Base-by-base conservation (phyloP, 2,888 invertebrate species). In the Microplitis deprimator region DNA sequence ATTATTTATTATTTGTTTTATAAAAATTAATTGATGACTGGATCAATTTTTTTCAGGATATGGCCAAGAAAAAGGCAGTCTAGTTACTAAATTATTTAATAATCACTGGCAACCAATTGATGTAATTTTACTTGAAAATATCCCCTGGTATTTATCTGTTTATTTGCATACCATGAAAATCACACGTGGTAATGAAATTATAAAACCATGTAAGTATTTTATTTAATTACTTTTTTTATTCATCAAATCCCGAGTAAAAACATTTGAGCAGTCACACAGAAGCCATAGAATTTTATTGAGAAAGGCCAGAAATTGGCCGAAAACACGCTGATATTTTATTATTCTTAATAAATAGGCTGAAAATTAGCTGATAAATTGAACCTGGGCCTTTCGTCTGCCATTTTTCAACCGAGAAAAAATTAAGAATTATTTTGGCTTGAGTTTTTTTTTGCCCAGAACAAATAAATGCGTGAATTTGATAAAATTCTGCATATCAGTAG, bases 1-100 rank as follows among this genome's bases (percentile, higher is more conserved):
- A 61, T 61, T 75, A 17, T 50, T 38, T 6, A 39, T 64, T 39
- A 68, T 69, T 74, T 65, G 17, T 29, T 41, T 59, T 40, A 69
- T 17, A 69, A 50, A 16, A 39, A 10, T 29, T 60, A 20, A 50
- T 50, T 62, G 38, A 13, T 65, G 17, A 40, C 59, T 13, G 20
- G 4, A 38, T 68, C 13, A n/a, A 17, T 40, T 8, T 39, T 65
- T 68, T 80, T 76, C 83, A 93, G 98, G 97, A 3, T 96, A 96
- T 91, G 98, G 98, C 0, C 96, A 97, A 90, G 97, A 97, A 89
- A 93, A 93, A 85, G 98, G 98, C 10, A 96, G 97, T 71, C 94
- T 98, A 83, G 95, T 96, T 0, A 96, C 96, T 29, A 94, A 96
- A 89, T 91, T 98, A 71, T 93, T 93, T 77, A 98, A 98, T 87